phyloP scores from a whole-genome alignment of 1,140 invertebrate species.

The Sitophilus oryzae region DNA sequence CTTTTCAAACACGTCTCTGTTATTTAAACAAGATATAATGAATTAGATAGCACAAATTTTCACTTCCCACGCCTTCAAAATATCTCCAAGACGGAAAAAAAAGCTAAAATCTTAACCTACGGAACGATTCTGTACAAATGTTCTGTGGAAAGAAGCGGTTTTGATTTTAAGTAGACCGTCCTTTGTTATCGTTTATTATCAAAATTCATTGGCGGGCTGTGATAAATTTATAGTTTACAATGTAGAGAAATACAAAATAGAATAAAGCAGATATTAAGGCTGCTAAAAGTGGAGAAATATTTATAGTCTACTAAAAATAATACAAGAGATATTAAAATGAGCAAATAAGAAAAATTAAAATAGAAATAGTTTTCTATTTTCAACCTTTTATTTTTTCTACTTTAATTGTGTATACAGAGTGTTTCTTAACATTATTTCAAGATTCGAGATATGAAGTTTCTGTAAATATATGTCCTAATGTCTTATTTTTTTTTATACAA shows the following conservation, averaged over 20 bases:
- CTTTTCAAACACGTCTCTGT: neutral
- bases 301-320: no score
- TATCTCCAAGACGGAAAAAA: no score
- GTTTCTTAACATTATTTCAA: no score
- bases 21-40: neutral
- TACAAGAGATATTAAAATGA: constrained; percentile 7
- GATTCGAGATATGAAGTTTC: no score
- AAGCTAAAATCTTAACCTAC: constrained; percentile 15
- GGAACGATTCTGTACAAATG: constrained; percentile 11
- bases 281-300: no score
- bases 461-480: no score
- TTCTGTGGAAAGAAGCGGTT: constrained; percentile 5
- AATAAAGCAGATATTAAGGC: no score
- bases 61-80: no score
- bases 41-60: no score
- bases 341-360: neutral
- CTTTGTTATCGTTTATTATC: constrained; percentile 19
- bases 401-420: no score
- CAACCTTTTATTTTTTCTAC: no score
- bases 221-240: constrained; percentile 9
- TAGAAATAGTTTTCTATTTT: neutral
- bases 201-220: constrained; percentile 13
- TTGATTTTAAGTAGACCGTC: constrained; percentile 8
- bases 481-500: no score
- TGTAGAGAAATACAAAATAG: neutral